Conservation (phyloP, 1,140 invertebrate genomes). For the Globodera rostochiensis region DNA sequence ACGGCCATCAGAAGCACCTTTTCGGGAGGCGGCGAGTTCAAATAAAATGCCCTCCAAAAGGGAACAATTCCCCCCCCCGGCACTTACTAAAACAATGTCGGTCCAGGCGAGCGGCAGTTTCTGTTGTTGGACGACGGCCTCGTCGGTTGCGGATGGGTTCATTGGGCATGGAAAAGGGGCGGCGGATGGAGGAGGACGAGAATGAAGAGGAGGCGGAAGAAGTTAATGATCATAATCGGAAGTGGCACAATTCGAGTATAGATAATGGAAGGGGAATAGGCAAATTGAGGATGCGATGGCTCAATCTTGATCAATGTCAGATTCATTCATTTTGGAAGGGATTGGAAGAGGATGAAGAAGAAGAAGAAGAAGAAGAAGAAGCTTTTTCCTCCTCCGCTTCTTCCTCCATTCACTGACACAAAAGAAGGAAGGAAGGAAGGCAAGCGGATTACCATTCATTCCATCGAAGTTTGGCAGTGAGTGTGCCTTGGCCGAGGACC, state of each 20-base stretch:
- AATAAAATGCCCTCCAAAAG: not conserved
- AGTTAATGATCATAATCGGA: not conserved
- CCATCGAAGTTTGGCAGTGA: no score
- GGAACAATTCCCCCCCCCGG: no score
- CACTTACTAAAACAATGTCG: not conserved
- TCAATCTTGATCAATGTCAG: no score
- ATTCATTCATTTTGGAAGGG: no score
- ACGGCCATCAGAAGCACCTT: slow-evolving; percentile 50
- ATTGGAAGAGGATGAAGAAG: no score
- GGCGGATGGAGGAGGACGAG: not conserved
- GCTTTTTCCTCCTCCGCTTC: no score
- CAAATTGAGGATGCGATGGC: not conserved
- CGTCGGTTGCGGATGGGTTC: not conserved
- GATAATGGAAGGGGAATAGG: not conserved
- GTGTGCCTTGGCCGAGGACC: no score
- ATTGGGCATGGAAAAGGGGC: not conserved
- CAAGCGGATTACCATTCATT: no score
- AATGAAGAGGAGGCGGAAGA: not conserved
- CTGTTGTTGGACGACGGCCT: no score
- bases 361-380: no score
- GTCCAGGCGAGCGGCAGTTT: not conserved
- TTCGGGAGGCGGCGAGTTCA: not conserved
- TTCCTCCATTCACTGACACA: no score
- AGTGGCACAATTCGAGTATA: not conserved
- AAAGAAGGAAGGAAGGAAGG: no score